Evolutionary conservation across 2,888 invertebrate species (phyloP), one percentile per base, ranked within the genome.

Genomic region (Phlogophora meticulosa): DNA sequence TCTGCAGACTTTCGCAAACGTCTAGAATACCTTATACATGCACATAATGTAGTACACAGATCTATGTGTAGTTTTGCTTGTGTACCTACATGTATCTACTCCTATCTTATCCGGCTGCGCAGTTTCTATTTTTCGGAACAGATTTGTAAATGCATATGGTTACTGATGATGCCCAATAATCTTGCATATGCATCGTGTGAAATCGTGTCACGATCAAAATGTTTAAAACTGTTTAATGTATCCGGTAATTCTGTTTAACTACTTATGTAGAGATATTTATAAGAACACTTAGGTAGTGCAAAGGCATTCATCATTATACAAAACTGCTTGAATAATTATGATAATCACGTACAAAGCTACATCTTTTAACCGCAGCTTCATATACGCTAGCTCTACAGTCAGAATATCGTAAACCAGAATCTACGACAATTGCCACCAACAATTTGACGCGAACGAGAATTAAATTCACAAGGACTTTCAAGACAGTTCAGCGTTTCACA

Each of bases 1-100:
- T 88, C 86, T 88, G 85, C 79, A 86, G 86, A 92, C 91, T 93
- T 92, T 93, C 92, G 90, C 91, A 91, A 92, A 86, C 85, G 84
- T 90, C 89, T 91, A 86, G 87, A 85, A 83, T 76, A 70, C 81
- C 72, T 72, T 76, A 74, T 68, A 70, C 74, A 72, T 78, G 68
- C 72, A 80, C 74, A 77, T 60, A 79, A 79, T 76, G 63, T 70
- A 65, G 49, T 60, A 57, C 58, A 74, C 53, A 40, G 65, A 55
- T 81, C 78, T 81, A 60, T 79, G 71, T 76, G 48, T 53, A 49
- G 22, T 34, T 76, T 69, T 56, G 42, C n/a, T 38, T 74, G 64
- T 45, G 42, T 56, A 2, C 5, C 28, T 28, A 34, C 52, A 38
- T 20, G 55, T 34, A 24, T 38, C 58, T 65, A 71, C 49, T 34